Conservation (phyloP, 2,797 vertebrate genomes). For the Urosaurus nigricauda region DNA sequence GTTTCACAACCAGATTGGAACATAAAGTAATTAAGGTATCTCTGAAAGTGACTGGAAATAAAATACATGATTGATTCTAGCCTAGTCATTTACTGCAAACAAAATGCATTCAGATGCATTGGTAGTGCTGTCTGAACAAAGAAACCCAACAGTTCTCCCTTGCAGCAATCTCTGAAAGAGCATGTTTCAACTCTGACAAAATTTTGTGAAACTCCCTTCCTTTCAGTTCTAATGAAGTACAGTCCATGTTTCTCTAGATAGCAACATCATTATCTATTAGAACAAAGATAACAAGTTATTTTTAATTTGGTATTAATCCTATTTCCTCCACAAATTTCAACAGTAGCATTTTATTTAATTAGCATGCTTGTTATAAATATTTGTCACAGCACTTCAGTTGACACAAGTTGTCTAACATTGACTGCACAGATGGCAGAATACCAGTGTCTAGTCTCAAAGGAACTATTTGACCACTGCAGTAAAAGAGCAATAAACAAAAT, state of each 20-base stretch:
- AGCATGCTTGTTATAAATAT: constrained; percentile 79
- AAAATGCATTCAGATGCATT: not conserved
- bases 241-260: constrained; percentile 60
- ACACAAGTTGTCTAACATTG: constrained; percentile 79
- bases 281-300: constrained; percentile 66
- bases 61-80: not conserved
- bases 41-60: not conserved
- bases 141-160: not conserved
- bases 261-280: constrained; percentile 67
- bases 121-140: not conserved
- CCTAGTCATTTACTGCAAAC: not conserved
- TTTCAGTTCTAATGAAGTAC: constrained; percentile 23
- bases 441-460: constrained; percentile 81
- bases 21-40: not conserved
- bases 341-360: constrained; percentile 79
- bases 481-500: constrained; percentile 92
- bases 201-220: not conserved
- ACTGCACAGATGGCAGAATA: constrained; percentile 81
- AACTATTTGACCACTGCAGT: constrained; percentile 88
- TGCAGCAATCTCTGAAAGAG: not conserved
- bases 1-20: not conserved
- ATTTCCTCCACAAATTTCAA: constrained; percentile 68
- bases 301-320: constrained; percentile 74
- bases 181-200: not conserved
- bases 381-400: constrained; percentile 76